Base-by-base conservation (phyloP, 2,888 invertebrate genomes). In the Cosmia trapezina region DNA sequence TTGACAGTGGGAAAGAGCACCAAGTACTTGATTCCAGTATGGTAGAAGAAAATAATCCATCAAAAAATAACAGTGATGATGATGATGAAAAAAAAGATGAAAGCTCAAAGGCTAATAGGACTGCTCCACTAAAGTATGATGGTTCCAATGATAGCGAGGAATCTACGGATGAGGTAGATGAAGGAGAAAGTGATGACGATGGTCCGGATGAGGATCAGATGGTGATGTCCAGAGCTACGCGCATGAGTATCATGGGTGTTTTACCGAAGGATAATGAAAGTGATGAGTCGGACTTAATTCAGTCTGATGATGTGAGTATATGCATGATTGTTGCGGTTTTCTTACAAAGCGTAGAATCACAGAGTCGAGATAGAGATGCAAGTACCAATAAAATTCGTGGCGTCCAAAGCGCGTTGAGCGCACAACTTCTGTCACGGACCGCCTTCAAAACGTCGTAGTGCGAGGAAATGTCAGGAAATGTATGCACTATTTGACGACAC, bases 191-290 rank as follows among this genome's bases (percentile, higher is more conserved):
- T n/a, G 88, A 89, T 70, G 89, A 89, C 43, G 92, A 92, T 8
- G 93, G 89, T n/a, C 87, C 88, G 0, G 93, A 94, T 83, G 96
- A 96, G 73, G 96, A 96, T 70, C 89, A 92, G 75, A 93, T 95
- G 93, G 92, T 93, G 71, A 92, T 96, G 92, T 96, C 96, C 0
- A 90, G 95, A 45, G 96, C 96, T 2, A 96, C 96, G 0, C 88
- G 96, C 0, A 95, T 96, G 94, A 96, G 96, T 78, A 96, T 96
- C 70, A 94, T 95, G 93, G 96, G 96, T 0, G 86, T 94, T 19
- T 86, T 93, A 84, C 95, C 95, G 0, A 94, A 93, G 54, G 92
- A 91, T 54, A 89, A 89, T 81, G 93, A 94, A 62, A 95, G 94
- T 86, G 96, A 96, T 71, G 94, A 94, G 22, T 96, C 96, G 0